A percentile compares a stretch with the other conserved stretches of the same genome.
Evolutionary conservation across 1,140 invertebrate species (phyloP).

Genomic region (Medauroidea extradentata): DNA sequence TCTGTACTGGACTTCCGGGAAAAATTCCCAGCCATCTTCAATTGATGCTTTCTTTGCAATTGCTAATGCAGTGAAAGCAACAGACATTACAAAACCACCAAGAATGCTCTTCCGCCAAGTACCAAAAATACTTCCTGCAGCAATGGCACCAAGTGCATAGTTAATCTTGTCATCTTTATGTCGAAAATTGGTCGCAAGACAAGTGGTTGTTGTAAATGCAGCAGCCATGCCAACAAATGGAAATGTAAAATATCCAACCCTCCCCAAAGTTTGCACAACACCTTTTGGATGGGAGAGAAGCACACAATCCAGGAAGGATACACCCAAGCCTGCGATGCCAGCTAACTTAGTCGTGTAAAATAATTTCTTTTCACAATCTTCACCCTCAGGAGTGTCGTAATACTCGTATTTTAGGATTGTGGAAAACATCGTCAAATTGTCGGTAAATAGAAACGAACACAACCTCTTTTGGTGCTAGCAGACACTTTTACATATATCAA

Average conservation of each 20-base stretch:
- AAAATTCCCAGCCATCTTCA: slow-evolving; percentile 48
- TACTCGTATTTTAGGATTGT: slow-evolving; percentile 44
- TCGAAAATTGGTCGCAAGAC: slow-evolving; percentile 51
- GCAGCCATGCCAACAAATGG: slow-evolving; percentile 59
- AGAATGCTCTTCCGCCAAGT: slow-evolving; percentile 45
- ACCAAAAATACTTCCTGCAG: slow-evolving; percentile 53
- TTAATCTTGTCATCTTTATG: slow-evolving; percentile 57
- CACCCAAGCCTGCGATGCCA: slow-evolving; percentile 42
- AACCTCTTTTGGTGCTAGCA: too few species aligned
- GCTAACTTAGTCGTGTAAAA: slow-evolving; percentile 55
- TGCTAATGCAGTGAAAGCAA: slow-evolving; percentile 43
- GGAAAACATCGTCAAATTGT: background rate
- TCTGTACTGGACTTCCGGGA: slow-evolving; percentile 18
- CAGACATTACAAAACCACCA: slow-evolving; percentile 28
- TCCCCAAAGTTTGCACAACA: slow-evolving; percentile 44
- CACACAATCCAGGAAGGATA: slow-evolving; percentile 52
- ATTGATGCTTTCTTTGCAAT: slow-evolving; percentile 54
- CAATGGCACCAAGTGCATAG: slow-evolving; percentile 50
- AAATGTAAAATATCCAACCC: slow-evolving; percentile 48
- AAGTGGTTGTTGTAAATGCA: slow-evolving; percentile 57
- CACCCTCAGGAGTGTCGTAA: slow-evolving; percentile 65
- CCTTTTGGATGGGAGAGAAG: slow-evolving; percentile 53
- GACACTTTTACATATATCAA: too few species aligned
- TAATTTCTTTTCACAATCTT: slow-evolving; percentile 58
- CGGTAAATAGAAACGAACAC: too few species aligned